Base-by-base conservation (phyloP, 2,797 vertebrate genomes). In the Eutrigla gurnardus region DNA sequence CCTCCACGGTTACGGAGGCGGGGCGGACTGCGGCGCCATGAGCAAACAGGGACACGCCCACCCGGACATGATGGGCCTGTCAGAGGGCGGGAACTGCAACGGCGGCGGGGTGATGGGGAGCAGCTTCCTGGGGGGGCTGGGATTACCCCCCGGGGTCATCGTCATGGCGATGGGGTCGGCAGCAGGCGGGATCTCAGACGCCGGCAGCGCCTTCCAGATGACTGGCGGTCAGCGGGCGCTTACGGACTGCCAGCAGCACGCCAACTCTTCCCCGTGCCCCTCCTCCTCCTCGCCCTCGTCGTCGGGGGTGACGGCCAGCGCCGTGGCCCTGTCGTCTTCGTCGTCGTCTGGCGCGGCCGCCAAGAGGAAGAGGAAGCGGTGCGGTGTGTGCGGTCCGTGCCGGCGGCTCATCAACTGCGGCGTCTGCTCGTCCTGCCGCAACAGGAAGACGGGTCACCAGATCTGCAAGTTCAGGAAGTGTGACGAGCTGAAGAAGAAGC, bases 391-490 rank as follows among this genome's bases (percentile, higher is more conserved):
- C 81, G 96, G 96, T 73, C 97, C 97, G 81, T 98, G 97, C 94
- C 89, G 97, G 84, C 91, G 97, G 86, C 96, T 98, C 72, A 97
- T 96, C 93, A 97, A 97, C 96, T 96, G 96, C 77, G 96, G 97
- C 77, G 97, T 97, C 83, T 97, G 96, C 91, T 97, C 96, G 78
- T 97, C 96, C 63, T 97, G 96, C 92, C 94, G 96, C 87, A 97
- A 97, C 95, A 94, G 96, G 92, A 97, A 97, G 95, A 97, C 96
- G 61, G 96, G 96, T 90, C 96, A 97, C 91, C 96, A 97, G 95
- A 97, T 97, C 96, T 97, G 96, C 94, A 97, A 97, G 88, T 92
- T 93, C 89, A 92, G 92, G 84, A 92, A 93, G 94, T 97, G 96
- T 65, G 96, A 97, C 62, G 96, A 97, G 94, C 95, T 97, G 90